These are phyloP conservation scores for Orchesella cincta DNA, from an alignment of 1,140 invertebrate species.

Conservation along the genomic window DNA sequence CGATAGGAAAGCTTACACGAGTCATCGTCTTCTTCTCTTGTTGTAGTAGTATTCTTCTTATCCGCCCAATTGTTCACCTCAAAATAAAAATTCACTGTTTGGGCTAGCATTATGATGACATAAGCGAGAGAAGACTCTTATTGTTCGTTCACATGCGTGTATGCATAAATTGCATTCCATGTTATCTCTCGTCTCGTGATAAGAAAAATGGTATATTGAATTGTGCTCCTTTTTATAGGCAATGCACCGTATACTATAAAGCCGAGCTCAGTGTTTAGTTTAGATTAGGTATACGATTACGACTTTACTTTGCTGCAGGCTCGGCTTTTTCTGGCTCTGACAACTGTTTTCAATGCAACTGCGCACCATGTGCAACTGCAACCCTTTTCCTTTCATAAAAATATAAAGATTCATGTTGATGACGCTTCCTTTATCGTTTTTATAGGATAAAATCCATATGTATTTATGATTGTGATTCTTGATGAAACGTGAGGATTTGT, in stretches of 20 bases:
- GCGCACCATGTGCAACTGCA: background rate
- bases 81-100: background rate
- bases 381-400: constrained; percentile 19
- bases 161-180: too few species aligned
- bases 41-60: too few species aligned
- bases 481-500: background rate
- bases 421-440: background rate
- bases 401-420: background rate
- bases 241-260: too few species aligned
- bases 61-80: background rate
- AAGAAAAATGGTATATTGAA: too few species aligned
- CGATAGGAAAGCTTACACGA: constrained; percentile 1
- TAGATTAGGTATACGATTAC: too few species aligned
- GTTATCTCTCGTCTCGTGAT: too few species aligned
- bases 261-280: too few species aligned
- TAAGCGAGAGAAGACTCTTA: background rate
- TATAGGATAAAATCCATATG: too few species aligned
- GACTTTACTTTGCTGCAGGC: too few species aligned
- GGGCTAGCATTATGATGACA: background rate
- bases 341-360: background rate
- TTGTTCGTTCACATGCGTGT: too few species aligned
- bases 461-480: background rate
- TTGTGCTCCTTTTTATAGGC: too few species aligned
- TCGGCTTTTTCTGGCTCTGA: too few species aligned
- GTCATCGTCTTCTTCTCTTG: background rate